A percentile compares a stretch with the other conserved stretches of the same genome.
Conservation (phyloP, 2,797 vertebrate genomes). For the Neosilurus hyrtlii region DNA sequence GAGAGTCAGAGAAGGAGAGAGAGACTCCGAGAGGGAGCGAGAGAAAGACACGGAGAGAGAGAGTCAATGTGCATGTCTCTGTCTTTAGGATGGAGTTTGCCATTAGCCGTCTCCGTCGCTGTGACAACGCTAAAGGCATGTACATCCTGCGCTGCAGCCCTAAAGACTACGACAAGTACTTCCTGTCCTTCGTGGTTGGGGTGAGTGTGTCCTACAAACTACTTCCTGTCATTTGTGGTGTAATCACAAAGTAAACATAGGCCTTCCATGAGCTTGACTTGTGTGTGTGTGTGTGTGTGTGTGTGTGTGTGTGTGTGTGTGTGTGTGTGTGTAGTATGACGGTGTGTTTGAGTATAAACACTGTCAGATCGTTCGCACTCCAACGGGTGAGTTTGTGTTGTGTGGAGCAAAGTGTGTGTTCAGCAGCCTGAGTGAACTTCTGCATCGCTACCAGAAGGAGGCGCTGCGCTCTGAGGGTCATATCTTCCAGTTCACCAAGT, state of each 20-base stretch:
- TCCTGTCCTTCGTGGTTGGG: constrained; percentile 92
- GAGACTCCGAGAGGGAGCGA: constrained; percentile 23
- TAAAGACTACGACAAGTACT: constrained; percentile 92
- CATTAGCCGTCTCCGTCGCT: constrained; percentile 83
- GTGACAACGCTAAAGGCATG: constrained; percentile 84
- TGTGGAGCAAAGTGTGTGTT: constrained; percentile 90
- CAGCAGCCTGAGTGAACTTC: constrained; percentile 82
- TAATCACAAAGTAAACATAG: not conserved
- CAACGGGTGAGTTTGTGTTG: constrained; percentile 83
- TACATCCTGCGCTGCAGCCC: constrained; percentile 93
- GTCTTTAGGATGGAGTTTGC: constrained; percentile 89
- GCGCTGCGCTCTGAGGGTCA: constrained; percentile 91
- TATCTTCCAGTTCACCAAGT: constrained; percentile 92
- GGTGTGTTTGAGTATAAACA: constrained; percentile 85
- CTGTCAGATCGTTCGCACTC: constrained; percentile 88
- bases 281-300: constrained; percentile 12
- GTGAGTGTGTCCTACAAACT: constrained; percentile 71
- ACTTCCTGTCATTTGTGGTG: constrained; percentile 9
- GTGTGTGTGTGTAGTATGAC: constrained; percentile 67
- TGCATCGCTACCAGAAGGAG: constrained; percentile 96
- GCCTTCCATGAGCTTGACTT: not conserved
- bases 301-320: constrained; percentile 21
- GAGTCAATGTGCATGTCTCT: not conserved
- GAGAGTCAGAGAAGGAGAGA: constrained; percentile 23
- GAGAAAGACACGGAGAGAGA: constrained; percentile 67